Evolutionary conservation across 2,888 invertebrate species (phyloP), one percentile per base, ranked within the genome.

Genomic region (Cantharis rustica): DNA sequence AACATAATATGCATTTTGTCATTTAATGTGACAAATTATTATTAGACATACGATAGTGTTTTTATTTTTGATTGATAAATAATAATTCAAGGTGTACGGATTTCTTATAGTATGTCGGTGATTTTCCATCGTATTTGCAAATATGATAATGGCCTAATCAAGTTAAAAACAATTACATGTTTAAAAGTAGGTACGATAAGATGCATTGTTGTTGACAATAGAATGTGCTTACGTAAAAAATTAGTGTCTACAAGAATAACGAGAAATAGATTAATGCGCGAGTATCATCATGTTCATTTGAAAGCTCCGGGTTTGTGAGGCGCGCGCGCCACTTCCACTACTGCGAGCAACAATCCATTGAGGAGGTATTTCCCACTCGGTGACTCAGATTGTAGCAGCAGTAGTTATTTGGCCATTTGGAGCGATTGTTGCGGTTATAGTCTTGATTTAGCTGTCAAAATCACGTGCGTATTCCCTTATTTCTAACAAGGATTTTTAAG

Each of bases 121-220:
- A n/a, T 47, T 47, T 47, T 47, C 31, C 47, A 47, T 47, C 7
- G n/a, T n/a, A 47, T n/a, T 47, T 47, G 47, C 47, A 47, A 47
- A 47, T 47, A 69, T 26, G 73, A 73, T 73, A 76, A 72, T 69
- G 61, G 26, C 20, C 16, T 64, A 61, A 66, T 77, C 72, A 73
- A 72, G 78, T 71, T 78, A 79, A 80, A 75, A 80, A 80, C 80
- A 77, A 79, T 79, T 80, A 76, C 80, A 80, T 80, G 80, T 80
- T 75, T 26, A 62, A 76, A 66, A 69, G 63, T 71, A 68, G 62
- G 23, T 7, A 61, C 26, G 79, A 79, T 79, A 79, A 74, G 31
- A 47, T 16, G 69, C 61, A 69, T 61, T 73, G 68, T 73, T 75
- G 64, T 75, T 68, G 16, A 16, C 31, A 66, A 76, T 75, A 78